Percentiles rank a stretch among this genome's conserved stretches.
phyloP scores from a whole-genome alignment of 2,113 vertebrate genomes.

The Cavia aperea region DNA sequence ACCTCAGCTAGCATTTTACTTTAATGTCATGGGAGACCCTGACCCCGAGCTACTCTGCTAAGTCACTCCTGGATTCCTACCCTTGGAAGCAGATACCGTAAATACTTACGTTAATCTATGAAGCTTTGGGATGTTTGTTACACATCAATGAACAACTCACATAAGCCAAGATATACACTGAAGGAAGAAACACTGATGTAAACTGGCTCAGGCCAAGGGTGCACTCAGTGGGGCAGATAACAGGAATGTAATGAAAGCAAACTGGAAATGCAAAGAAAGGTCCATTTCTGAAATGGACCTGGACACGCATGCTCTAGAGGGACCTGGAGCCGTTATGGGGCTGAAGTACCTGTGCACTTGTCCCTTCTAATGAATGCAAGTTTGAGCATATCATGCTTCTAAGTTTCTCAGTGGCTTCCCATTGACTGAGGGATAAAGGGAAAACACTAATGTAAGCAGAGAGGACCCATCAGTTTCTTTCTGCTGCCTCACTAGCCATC shows the following conservation, averaged over 20 bases:
- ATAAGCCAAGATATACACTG: background rate
- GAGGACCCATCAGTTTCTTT: background rate
- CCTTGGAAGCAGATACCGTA: background rate
- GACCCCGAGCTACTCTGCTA: background rate
- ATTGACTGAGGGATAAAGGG: background rate
- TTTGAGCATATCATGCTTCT: background rate
- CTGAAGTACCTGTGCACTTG: background rate
- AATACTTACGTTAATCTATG: background rate
- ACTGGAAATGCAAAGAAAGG: background rate
- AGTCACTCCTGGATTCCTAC: background rate
- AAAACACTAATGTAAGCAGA: background rate
- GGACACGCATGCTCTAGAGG: background rate
- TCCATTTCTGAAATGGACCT: background rate
- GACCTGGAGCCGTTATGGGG: no score
- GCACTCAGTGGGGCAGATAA: background rate
- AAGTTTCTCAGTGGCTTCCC: background rate
- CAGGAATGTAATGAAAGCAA: background rate
- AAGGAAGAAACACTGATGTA: background rate
- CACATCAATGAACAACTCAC: background rate
- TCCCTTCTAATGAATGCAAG: background rate
- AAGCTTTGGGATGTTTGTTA: background rate
- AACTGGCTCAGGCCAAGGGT: background rate
- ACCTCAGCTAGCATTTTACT: background rate
- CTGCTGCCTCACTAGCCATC: background rate
- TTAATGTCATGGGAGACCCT: background rate